Base-by-base conservation (phyloP, 2,113 vertebrate genomes). In the Platichthys flesus region DNA sequence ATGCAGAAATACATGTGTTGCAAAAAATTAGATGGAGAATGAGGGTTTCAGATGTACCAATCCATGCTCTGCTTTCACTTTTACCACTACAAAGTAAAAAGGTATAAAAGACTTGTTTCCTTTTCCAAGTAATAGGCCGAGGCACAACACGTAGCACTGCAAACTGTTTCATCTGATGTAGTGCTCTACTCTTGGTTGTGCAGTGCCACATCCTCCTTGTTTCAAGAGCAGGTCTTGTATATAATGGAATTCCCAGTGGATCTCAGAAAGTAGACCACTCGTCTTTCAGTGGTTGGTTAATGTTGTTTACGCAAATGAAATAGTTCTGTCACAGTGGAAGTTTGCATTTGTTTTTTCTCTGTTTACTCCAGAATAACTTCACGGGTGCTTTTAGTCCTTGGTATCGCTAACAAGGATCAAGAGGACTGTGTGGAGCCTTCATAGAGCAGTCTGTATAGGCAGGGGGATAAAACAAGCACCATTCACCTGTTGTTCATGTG, bases 341-440 rank as follows among this genome's bases (percentile, higher is more conserved):
- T 91, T 93, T 88, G 85, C 68, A 8, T 76, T 83, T 74, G 47
- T 67, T 67, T 71, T 21, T 76, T 42, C 74, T 79, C 76, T 88
- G 88, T 93, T 91, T 87, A 86, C 78, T 62, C 70, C 88, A 9
- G n/a, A 81, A 81, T 52, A 82, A 81, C 89, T 90, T 92, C 85
- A 79, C 54, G 76, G 59, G 68, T 83, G 66, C 61, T 67, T 79
- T 83, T 61, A 78, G 82, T 84, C 77, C 59, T 67, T 76, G 72
- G 65, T 78, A 24, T 86, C 69, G 42, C 82, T 51, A 81, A 85
- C 81, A 73, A 76, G 83, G 89, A 91, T 93, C 88, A 91, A 90
- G 86, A 91, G 79, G 74, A 74, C n/a, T 71, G 62, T 54, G 66
- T 67, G 68, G 60, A 45, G 82, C 67, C 76, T 84, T 74, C 14